These are phyloP conservation scores for Premnoplex brunnescens DNA, from an alignment of 2,797 vertebrate species.

Conservation along the genomic window DNA sequence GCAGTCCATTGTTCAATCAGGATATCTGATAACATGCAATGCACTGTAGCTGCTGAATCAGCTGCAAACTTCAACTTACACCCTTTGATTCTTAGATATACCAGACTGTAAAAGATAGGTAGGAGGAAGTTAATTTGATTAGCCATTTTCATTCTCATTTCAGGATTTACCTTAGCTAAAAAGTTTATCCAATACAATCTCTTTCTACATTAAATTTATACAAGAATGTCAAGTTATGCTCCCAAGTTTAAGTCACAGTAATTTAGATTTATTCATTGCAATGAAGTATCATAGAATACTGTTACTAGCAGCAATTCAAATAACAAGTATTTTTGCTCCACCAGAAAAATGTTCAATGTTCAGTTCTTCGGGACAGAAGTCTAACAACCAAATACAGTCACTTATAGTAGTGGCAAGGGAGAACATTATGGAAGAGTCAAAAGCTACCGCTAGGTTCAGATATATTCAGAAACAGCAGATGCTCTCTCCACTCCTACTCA, in stretches of 20 bases:
- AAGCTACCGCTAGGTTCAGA: background rate
- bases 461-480: background rate
- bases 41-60: background rate
- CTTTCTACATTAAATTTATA: background rate
- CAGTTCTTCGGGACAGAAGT: background rate
- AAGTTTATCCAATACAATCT: background rate
- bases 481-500: background rate
- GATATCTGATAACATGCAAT: background rate
- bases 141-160: background rate
- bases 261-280: background rate
- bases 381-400: background rate
- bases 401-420: background rate
- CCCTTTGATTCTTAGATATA: background rate
- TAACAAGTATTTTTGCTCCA: background rate
- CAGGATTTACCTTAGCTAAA: background rate
- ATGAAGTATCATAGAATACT: background rate
- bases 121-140: background rate
- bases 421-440: background rate
- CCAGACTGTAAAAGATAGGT: background rate
- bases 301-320: background rate
- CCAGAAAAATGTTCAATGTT: background rate
- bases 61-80: background rate
- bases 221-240: background rate
- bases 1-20: fast-evolving
- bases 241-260: background rate